Conservation (phyloP, 2,113 vertebrate genomes). For the Pedionomus torquatus region DNA sequence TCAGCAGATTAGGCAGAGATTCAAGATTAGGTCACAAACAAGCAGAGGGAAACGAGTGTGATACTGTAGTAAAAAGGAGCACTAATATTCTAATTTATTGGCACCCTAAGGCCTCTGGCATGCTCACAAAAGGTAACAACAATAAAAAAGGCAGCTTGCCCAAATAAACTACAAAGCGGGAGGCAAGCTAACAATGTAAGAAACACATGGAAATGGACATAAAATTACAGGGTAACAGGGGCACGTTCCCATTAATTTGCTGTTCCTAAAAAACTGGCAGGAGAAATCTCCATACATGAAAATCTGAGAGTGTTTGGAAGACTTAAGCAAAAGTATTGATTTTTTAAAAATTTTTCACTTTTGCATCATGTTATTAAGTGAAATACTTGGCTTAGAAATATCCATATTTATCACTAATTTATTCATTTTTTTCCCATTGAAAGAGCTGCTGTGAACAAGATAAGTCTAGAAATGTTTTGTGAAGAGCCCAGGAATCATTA, state of each 20-base stretch:
- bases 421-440: neutral
- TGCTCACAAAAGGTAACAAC: neutral
- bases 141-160: neutral
- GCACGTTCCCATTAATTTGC: neutral
- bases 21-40: conserved; percentile 16
- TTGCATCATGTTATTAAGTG: neutral
- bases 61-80: neutral
- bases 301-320: neutral
- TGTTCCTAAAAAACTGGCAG: neutral
- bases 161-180: neutral
- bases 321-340: neutral
- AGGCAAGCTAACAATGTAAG: neutral
- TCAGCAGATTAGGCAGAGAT: neutral
- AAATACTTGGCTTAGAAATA: neutral
- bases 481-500: neutral
- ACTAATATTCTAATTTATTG: neutral
- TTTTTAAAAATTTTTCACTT: neutral
- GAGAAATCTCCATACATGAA: neutral
- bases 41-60: neutral
- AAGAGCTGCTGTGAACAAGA: neutral
- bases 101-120: neutral
- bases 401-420: neutral
- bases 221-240: neutral
- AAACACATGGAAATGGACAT: neutral
- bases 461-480: neutral